Conservation (phyloP, 23 tunicate species). For the Styela clava region DNA sequence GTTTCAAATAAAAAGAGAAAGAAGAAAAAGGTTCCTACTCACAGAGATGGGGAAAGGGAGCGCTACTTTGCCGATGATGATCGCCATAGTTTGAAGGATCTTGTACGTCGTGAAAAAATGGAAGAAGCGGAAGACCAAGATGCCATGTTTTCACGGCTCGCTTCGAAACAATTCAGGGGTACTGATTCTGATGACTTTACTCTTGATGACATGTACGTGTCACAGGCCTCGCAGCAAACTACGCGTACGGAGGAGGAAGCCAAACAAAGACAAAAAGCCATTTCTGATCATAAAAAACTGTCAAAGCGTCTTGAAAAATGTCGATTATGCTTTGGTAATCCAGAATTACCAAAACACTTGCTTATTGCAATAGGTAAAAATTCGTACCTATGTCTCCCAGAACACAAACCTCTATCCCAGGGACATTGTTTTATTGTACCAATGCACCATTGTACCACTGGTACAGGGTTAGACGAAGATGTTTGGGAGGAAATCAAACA, state of each 20-base stretch:
- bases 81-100: conserved; percentile 56
- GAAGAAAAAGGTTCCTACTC: conserved; percentile 56
- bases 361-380: conserved; percentile 68
- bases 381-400: conserved; percentile 59
- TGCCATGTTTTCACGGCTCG: conserved; percentile 51
- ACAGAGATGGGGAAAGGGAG: conserved; percentile 73
- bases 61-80: conserved; percentile 92
- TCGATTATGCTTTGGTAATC: conserved; percentile 71
- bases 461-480: conserved; percentile 83
- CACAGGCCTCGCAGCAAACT: conserved; percentile 46
- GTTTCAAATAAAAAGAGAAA: conserved; percentile 33
- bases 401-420: conserved; percentile 49
- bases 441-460: conserved; percentile 78
- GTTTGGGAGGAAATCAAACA: conserved; percentile 87
- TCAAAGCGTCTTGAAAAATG: conserved; percentile 76
- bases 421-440: conserved; percentile 94
- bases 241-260: conserved; percentile 37
- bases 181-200: conserved; percentile 83
- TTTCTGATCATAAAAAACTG: conserved; percentile 40
- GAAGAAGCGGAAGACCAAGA: conserved; percentile 70
- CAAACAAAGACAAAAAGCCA: conserved; percentile 39
- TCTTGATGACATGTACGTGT: conserved; percentile 89
- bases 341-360: conserved; percentile 70
- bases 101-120: conserved; percentile 75
- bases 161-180: conserved; percentile 60